phyloP scores from a whole-genome alignment of 2,888 invertebrate species.

The Dendrolimus pini region DNA sequence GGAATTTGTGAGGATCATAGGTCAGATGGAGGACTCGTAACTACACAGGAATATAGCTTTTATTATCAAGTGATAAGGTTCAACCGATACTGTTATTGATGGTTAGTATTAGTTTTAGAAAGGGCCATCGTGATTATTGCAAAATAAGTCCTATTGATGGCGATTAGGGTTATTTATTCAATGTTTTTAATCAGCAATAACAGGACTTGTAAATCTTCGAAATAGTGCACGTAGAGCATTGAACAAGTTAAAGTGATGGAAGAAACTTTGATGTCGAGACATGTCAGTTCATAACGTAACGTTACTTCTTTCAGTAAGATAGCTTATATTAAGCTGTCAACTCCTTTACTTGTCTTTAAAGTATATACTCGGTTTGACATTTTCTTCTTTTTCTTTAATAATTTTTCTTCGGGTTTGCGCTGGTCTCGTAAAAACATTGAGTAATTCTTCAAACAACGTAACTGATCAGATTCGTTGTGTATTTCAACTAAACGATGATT shows the following conservation, averaged over 20 bases:
- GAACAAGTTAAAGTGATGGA: slow-evolving; percentile 4
- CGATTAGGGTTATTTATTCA: slow-evolving; percentile 8
- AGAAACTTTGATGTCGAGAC: too few species aligned
- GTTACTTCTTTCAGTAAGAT: too few species aligned
- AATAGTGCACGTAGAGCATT: not conserved
- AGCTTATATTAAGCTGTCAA: too few species aligned
- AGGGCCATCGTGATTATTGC: not conserved
- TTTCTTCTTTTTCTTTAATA: too few species aligned
- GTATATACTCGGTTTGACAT: too few species aligned
- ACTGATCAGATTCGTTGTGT: too few species aligned
- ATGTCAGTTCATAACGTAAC: too few species aligned
- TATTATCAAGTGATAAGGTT: not conserved
- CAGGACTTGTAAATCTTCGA: not conserved
- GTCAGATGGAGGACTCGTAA: not conserved
- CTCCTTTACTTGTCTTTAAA: too few species aligned
- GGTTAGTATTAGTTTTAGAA: not conserved
- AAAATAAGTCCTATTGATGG: not conserved
- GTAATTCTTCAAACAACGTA: too few species aligned
- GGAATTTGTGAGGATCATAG: not conserved
- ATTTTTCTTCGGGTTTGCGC: too few species aligned
- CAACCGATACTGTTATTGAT: not conserved
- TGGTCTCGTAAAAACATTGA: too few species aligned
- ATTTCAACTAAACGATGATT: too few species aligned
- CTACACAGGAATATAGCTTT: not conserved
- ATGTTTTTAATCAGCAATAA: not conserved